Base-by-base conservation (phyloP, 2,888 invertebrate genomes). In the Brachyptera risi region DNA sequence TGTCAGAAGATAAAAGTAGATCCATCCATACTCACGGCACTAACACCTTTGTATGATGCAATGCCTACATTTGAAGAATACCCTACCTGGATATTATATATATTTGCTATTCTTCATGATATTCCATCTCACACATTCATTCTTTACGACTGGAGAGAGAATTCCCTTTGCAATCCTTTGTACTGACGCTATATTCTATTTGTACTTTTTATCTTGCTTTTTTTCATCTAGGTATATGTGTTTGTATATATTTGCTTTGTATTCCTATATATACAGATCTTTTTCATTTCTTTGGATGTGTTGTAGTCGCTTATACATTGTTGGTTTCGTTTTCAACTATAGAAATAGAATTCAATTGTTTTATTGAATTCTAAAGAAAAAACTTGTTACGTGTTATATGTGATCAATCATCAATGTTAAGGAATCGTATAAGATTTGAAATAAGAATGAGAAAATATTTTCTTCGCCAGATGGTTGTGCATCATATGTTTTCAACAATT, bases 1-100 rank as follows among this genome's bases (percentile, higher is more conserved):
- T 54, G 54, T 54, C 54, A 54, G 9, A 9, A 17, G 21, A 54
- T 27, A 15, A 51, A 35, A 51, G 51, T 51, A 31, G 3, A 51
- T 51, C 17, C 47, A 47, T 24, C 44, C n/a, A 19, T 9, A 47
- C 47, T 24, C 47, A 24, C 31, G 11, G 5, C 31, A 5, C 7
- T 31, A 31, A 31, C 31, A 31, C 47, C 37, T 51, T 51, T 51
- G 51, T 54, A 38, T 23, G 31, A 19, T 37, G 2, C 42, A n/a
- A n/a, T n/a, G n/a, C n/a, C n/a, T n/a, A n/a, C n/a, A n/a, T n/a
- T n/a, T n/a, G 21, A 42, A 42, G 42, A 42, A 42, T 42, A 42
- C n/a, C n/a, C 5, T 31, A 31, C 31, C 31, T 31, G 31, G 31
- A 31, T 31, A 11, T 31, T 31, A 31, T 11, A 5, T 11, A 31